Percentiles rank a stretch among this genome's conserved stretches.
Conservation (phyloP, 1,140 invertebrate species). For the Lepidurus arcticus region DNA sequence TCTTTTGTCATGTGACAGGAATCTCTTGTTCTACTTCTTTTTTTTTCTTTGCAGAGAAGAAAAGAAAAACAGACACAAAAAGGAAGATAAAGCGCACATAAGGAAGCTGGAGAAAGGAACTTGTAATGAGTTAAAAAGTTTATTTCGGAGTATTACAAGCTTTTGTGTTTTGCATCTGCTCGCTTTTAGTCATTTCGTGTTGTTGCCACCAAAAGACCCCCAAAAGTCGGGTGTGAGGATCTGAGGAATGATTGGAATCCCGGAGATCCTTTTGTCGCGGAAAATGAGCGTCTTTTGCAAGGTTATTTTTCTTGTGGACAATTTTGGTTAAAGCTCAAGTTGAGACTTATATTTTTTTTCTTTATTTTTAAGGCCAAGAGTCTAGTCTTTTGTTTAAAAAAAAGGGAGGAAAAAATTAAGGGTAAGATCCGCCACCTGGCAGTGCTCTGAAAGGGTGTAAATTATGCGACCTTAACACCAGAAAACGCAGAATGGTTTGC, state of each 20-base stretch:
- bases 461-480: background rate
- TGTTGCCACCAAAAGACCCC: background rate
- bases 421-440: background rate
- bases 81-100: conserved; percentile 1
- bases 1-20: background rate
- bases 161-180: conserved; percentile 22
- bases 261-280: conserved; percentile 4
- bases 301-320: no score
- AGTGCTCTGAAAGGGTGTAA: conserved; percentile 8
- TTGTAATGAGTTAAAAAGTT: conserved; percentile 19
- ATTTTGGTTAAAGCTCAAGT: background rate
- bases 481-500: background rate
- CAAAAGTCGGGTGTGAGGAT: background rate
- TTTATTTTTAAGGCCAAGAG: background rate
- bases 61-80: background rate
- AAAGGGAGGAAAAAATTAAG: background rate
- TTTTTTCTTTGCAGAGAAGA: background rate
- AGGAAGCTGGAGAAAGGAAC: conserved; percentile 10
- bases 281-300: background rate
- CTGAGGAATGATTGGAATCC: conserved; percentile 1
- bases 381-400: background rate
- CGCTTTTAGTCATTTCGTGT: conserved; percentile 9
- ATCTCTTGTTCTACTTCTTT: background rate
- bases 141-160: conserved; percentile 11
- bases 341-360: background rate